Base-by-base conservation (phyloP, 2,113 vertebrate genomes). In the Oostethus manadensis region DNA sequence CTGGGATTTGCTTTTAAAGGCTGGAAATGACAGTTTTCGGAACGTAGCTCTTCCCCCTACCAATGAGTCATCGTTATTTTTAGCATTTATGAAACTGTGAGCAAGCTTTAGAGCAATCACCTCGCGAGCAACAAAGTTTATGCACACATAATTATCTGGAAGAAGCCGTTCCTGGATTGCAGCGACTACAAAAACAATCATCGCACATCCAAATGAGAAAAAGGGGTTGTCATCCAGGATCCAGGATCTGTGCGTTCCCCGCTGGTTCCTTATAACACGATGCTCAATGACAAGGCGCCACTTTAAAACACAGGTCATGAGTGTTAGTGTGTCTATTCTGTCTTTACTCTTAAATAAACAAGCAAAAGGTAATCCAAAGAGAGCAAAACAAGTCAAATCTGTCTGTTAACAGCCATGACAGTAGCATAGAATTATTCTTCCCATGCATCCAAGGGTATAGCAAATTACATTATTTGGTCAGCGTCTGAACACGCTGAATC, bases 1-100 rank as follows among this genome's bases (percentile, higher is more conserved):
- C 72, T 79, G 23, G 23, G 71, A 66, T 84, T 71, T 44, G 70
- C 73, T 82, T 79, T 77, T 5, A 50, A 50, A 50, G 11, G 51
- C 77, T 62, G 33, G 33, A 62, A 66, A 60, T 59, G 60, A 50
- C 3, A 22, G 57, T 42, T 42, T 42, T 42, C 13, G 14, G 3
- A 42, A 42, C 38, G 14, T 4, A 42, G 38, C 1, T 33, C 8
- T 20, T 6, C 21, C 20, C 10, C n/a, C 22, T 16, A 15, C 15
- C 23, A 6, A 50, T 22, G 17, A n/a, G 20, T 23, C 17, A 9
- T 51, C 7, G 18, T 54, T 54, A 16, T 29, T 4, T 23, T 53
- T 7, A 33, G 5, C 29, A 42, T 42, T 42, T 6, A 10, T 33
- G 17, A 21, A 38, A 54, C 10, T 18, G 23, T 53, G 50, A n/a